A percentile compares a stretch with the other conserved stretches of the same genome.
phyloP scores from a whole-genome alignment of 2,888 invertebrate species.

The Melanotus villosus region DNA sequence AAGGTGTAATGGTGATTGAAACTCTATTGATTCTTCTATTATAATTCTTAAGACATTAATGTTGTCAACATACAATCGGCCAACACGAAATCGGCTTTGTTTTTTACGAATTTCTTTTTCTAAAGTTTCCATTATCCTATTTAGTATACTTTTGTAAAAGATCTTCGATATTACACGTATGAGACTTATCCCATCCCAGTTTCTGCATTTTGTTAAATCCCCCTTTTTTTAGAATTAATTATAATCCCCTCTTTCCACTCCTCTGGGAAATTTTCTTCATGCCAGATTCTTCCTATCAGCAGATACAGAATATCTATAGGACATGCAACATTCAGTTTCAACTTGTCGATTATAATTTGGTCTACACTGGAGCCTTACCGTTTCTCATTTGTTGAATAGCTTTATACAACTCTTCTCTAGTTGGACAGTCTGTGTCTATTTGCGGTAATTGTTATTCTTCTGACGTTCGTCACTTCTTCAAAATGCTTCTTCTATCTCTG shows the following conservation, averaged over 20 bases:
- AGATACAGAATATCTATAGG: neutral
- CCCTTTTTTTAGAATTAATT: neutral
- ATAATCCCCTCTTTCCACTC: constrained; percentile 2
- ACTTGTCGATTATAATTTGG: neutral
- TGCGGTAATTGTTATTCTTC: neutral
- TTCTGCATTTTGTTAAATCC: neutral
- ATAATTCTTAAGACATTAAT: constrained; percentile 7
- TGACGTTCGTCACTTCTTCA: neutral
- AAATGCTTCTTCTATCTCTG: neutral
- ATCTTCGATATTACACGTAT: neutral
- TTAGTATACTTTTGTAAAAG: neutral
- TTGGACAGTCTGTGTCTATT: constrained; percentile 2
- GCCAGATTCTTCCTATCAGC: neutral
- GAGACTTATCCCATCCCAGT: neutral
- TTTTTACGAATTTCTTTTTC: neutral
- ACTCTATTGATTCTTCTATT: neutral
- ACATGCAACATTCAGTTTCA: neutral
- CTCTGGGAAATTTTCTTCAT: neutral
- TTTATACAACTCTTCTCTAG: neutral
- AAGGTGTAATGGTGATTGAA: neutral
- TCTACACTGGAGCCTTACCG: neutral
- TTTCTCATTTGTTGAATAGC: constrained; percentile 8
- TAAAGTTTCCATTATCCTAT: constrained; percentile 5
- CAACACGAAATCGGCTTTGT: neutral
- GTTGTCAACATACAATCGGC: neutral